Evolutionary conservation across 2,113 vertebrate genomes (phyloP).

Genomic region (Silurus glanis): DNA sequence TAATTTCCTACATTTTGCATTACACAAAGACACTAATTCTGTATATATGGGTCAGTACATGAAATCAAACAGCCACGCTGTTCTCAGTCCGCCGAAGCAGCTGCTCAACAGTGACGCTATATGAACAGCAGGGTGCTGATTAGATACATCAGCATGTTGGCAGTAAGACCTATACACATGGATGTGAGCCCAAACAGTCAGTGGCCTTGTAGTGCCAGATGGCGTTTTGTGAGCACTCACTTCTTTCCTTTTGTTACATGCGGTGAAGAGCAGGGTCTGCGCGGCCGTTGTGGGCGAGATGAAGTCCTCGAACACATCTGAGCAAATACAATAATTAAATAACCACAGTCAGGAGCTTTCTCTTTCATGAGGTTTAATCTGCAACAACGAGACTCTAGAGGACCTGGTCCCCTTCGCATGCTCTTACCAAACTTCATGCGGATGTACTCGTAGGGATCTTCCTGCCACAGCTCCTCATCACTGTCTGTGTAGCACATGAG

Average conservation of each 20-base stretch:
- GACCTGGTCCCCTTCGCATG: neutral
- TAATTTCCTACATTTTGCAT: neutral
- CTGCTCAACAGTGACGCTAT: constrained; percentile 16
- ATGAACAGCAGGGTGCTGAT: constrained; percentile 38
- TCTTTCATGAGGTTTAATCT: neutral
- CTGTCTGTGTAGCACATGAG: constrained; percentile 99
- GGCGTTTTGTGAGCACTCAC: constrained; percentile 65
- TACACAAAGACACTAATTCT: neutral
- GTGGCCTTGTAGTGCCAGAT: constrained; percentile 32
- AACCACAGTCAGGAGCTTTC: constrained; percentile 1
- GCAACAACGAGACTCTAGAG: neutral
- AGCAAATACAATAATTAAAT: constrained; percentile 47
- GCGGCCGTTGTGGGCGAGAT: constrained; percentile 98
- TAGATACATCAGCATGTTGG: constrained; percentile 39
- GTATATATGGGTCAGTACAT: neutral
- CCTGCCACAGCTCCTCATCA: constrained; percentile 97
- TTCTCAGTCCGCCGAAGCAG: neutral
- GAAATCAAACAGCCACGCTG: neutral
- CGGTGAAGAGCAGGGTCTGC: constrained; percentile 94
- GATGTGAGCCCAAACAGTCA: constrained; percentile 22
- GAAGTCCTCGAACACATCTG: constrained; percentile 99
- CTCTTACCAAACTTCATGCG: constrained; percentile 97
- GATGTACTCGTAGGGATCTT: constrained; percentile 98
- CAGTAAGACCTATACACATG: constrained; percentile 11
- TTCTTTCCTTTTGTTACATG: constrained; percentile 99